These are phyloP conservation scores for Gouania willdenowi DNA, from an alignment of 2,797 vertebrate genomes.

Conservation along the genomic window DNA sequence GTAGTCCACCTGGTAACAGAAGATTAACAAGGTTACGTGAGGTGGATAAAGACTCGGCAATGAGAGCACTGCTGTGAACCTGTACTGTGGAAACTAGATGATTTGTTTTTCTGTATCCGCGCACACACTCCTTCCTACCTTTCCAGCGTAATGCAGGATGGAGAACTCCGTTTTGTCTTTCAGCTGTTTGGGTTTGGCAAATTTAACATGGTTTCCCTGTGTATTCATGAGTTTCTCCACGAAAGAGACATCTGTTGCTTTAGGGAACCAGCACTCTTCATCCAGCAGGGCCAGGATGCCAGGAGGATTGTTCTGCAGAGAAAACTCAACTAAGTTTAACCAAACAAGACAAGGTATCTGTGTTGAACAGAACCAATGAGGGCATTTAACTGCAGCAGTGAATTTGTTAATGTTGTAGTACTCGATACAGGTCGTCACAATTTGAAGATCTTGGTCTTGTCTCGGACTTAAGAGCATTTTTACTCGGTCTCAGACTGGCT, in stretches of 20 bases:
- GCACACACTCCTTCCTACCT: no score
- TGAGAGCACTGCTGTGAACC: no score
- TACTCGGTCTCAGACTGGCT: no score
- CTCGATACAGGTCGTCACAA: no score
- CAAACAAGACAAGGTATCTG: not conserved
- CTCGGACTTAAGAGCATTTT: no score
- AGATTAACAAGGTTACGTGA: not conserved
- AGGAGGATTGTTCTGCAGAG: slow-evolving; percentile 91
- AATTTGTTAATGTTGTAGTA: not conserved
- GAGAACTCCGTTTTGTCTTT: slow-evolving; percentile 96
- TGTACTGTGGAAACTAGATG: no score
- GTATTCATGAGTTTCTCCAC: slow-evolving; percentile 91
- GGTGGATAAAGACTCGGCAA: no score
- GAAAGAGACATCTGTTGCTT: slow-evolving; percentile 93
- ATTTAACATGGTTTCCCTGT: slow-evolving; percentile 90
- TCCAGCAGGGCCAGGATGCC: slow-evolving; percentile 93
- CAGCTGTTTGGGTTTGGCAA: slow-evolving; percentile 91
- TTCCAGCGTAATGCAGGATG: slow-evolving; percentile 91
- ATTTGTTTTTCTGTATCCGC: not conserved
- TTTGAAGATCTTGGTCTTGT: no score
- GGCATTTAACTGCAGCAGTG: not conserved
- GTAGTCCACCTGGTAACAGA: slow-evolving; percentile 84
- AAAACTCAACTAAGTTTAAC: not conserved
- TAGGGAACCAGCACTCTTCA: slow-evolving; percentile 98
- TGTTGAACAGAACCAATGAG: not conserved